These are phyloP conservation scores for Mesembrinibis cayennensis DNA, from an alignment of 2,113 vertebrate genomes.

Conservation along the genomic window DNA sequence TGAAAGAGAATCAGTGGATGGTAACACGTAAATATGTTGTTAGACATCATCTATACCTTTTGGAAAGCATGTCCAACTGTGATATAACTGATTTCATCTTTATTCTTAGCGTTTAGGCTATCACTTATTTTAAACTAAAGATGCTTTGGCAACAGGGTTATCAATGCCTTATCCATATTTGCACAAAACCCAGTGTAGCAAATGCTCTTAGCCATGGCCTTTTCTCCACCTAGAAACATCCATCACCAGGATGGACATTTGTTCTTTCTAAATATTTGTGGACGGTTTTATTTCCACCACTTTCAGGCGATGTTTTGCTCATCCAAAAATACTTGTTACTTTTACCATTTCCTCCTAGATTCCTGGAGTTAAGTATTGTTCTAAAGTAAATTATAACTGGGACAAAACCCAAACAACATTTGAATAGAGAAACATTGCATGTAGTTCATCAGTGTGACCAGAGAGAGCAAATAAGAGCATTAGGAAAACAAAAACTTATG, in stretches of 20 bases:
- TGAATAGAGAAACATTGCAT: neutral
- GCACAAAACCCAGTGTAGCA: neutral
- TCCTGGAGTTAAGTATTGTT: neutral
- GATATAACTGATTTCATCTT: neutral
- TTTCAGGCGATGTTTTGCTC: neutral
- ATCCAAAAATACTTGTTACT: neutral
- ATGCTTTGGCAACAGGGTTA: neutral
- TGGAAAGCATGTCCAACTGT: neutral
- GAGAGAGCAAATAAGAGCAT: neutral
- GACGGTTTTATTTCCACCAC: neutral
- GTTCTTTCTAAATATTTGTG: neutral
- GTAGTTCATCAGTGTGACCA: neutral
- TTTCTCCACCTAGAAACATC: neutral
- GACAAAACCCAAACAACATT: neutral
- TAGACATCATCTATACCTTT: neutral
- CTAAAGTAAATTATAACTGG: neutral
- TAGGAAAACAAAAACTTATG: neutral
- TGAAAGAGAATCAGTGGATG: neutral
- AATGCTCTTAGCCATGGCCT: neutral
- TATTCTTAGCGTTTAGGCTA: neutral
- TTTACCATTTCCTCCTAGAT: neutral
- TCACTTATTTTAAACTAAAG: neutral
- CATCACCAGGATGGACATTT: fast-evolving
- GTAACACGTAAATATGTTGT: neutral
- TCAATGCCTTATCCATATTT: neutral